Conservation (phyloP, 2,113 vertebrate genomes). For the Xenus cinereus region DNA sequence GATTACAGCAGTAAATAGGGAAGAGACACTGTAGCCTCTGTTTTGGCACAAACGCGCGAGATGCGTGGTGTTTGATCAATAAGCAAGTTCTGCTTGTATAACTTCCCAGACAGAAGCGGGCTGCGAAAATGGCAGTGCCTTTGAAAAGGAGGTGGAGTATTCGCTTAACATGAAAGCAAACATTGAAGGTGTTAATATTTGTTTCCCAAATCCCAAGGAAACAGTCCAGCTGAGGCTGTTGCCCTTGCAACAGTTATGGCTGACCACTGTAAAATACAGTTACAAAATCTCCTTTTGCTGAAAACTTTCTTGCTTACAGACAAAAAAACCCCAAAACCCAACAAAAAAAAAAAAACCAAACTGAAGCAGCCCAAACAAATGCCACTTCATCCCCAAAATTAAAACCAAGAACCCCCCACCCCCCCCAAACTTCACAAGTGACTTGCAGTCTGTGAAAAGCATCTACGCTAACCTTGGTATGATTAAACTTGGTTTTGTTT, state of each 20-base stretch:
- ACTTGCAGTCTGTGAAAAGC: not conserved
- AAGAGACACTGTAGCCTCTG: not conserved
- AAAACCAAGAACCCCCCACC: not conserved
- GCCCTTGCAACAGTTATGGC: not conserved
- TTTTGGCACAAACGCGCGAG: not conserved
- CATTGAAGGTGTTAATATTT: not conserved
- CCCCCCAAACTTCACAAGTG: not conserved
- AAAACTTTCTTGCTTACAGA: not conserved
- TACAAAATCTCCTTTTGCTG: not conserved
- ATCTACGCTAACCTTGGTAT: not conserved
- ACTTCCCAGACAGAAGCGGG: not conserved
- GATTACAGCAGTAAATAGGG: no score
- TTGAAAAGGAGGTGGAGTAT: not conserved
- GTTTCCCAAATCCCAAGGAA: not conserved
- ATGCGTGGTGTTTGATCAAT: rapidly evolving
- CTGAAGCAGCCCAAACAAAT: not conserved
- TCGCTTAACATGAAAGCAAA: not conserved
- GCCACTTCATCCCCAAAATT: not conserved
- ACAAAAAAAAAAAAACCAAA: not conserved
- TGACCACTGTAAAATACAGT: not conserved
- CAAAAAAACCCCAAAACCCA: not conserved
- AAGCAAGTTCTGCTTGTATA: not conserved
- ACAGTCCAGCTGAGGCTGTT: not conserved
- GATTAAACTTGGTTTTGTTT: not conserved
- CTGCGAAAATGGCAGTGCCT: not conserved